Evolutionary conservation across 53 echinoderm and acorn worm species (phyloP), one percentile per base, ranked within the genome.

Genomic region (Temnopleurus reevesii): DNA sequence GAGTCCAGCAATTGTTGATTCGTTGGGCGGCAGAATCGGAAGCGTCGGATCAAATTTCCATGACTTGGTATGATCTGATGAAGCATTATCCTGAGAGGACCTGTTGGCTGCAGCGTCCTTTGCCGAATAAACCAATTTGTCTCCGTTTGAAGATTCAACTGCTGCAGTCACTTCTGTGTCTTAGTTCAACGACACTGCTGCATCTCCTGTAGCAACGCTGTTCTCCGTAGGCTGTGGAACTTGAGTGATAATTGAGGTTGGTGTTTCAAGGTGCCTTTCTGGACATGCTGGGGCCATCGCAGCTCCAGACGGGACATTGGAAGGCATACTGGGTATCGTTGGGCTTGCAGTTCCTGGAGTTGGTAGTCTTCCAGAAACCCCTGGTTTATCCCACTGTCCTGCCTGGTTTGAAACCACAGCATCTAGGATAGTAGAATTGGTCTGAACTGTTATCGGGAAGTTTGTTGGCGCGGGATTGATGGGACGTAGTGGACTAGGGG

Each of bases 1-100:
- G 15, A 92, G 77, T 27, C 65, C 92, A 45, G 59, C 55, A 59
- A 90, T 89, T 30, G 90, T 86, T 29, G 90, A 77, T 44, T 84
- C 54, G 79, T 92, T 92, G 77, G 92, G 90, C 12, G 92, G 92
- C 1, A 92, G 86, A 26, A 90, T 60, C 10, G 90, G 85, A 38
- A 85, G 27, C 44, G 26, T 27, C 15, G 35, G 43, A 12, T 85
- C 60, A 53, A 55, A 53, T 55, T 83, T 53, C 54, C n/a, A 26
- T 27, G 53, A 53, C 4, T 35, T 55, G 2, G 0, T 55, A 33
- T 8, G 31, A 56, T 15, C 53, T 24, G 24, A 5, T 1, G 71
- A n/a, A n/a, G n/a, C n/a, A n/a, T n/a, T n/a, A n/a, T n/a, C n/a
- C n/a, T n/a, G 2, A 79, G 15, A 47, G 12, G 79, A 49, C 41